Evolutionary conservation across 2,888 invertebrate species (phyloP).

Genomic region (Orthosia gracilis): DNA sequence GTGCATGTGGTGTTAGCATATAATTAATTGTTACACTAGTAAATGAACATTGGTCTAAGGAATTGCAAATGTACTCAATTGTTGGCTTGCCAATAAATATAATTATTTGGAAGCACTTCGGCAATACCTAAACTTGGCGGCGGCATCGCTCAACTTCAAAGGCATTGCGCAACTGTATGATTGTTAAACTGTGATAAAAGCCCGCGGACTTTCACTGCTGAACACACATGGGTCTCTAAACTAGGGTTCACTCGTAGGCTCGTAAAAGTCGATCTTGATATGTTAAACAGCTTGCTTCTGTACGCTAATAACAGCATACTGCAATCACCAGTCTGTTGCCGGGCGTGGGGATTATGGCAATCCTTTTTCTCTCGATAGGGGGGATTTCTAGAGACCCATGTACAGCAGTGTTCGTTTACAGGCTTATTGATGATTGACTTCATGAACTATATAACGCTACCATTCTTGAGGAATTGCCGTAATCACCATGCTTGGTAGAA

Average conservation of each 20-base stretch:
- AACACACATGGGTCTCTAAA: conserved; percentile 48
- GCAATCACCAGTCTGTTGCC: conserved; percentile 36
- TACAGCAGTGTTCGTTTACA: conserved; percentile 60
- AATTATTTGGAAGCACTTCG: no score
- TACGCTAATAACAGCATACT: conserved; percentile 51
- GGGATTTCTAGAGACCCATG: conserved; percentile 29
- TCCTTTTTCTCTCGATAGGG: conserved; percentile 10
- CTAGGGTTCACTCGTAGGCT: conserved; percentile 1
- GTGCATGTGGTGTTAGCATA: no score
- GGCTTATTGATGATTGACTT: conserved; percentile 38
- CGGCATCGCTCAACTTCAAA: no score
- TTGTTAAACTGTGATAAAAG: not conserved
- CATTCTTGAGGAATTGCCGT: conserved; percentile 61
- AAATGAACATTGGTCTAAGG: no score
- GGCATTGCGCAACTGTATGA: not conserved
- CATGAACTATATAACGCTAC: conserved; percentile 23
- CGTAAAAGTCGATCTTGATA: not conserved
- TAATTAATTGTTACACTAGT: no score
- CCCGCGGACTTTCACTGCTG: conserved; percentile 55
- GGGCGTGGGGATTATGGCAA: conserved; percentile 56
- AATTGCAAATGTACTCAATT: no score
- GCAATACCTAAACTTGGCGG: no score
- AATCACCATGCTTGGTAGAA: conserved; percentile 63
- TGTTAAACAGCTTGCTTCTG: conserved; percentile 18
- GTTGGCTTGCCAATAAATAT: no score